phyloP scores from a whole-genome alignment of 1,140 invertebrate genomes.

The Olivierus martensii region DNA sequence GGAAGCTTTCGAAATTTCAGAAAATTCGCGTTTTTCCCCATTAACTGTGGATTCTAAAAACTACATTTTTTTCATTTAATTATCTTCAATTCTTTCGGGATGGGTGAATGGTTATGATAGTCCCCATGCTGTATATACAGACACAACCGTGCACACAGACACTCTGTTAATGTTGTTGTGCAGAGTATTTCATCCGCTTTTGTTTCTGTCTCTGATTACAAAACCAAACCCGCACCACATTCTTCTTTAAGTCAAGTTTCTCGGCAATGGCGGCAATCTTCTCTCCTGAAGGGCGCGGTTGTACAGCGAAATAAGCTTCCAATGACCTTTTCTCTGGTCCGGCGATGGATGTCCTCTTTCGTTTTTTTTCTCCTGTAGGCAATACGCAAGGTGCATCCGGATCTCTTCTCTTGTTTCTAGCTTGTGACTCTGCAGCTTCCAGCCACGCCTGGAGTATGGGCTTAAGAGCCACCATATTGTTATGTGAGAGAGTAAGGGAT shows the following conservation, averaged over 20 bases:
- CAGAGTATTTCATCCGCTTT: constrained; percentile 97
- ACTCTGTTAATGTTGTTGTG: constrained; percentile 25
- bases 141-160: too few species aligned
- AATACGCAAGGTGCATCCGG: constrained; percentile 80
- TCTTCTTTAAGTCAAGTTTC: constrained; percentile 98
- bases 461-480: constrained; percentile 99
- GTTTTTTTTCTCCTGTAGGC: constrained; percentile 90
- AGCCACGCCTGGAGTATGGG: constrained; percentile 98
- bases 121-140: too few species aligned
- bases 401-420: constrained; percentile 56
- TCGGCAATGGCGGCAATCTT: constrained; percentile 99
- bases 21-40: too few species aligned
- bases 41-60: too few species aligned
- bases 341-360: constrained; percentile 97
- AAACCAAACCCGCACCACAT: constrained; percentile 99
- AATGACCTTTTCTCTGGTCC: constrained; percentile 95
- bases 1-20: too few species aligned
- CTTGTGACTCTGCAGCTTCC: constrained; percentile 92
- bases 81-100: too few species aligned
- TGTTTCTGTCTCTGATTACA: constrained; percentile 99
- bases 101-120: too few species aligned
- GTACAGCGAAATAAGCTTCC: constrained; percentile 97
- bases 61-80: too few species aligned
- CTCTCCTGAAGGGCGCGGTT: constrained; percentile 94
- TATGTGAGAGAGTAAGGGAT: constrained; percentile 93